phyloP scores from a whole-genome alignment of 2,888 invertebrate species.

The Itoplectis maculator region DNA sequence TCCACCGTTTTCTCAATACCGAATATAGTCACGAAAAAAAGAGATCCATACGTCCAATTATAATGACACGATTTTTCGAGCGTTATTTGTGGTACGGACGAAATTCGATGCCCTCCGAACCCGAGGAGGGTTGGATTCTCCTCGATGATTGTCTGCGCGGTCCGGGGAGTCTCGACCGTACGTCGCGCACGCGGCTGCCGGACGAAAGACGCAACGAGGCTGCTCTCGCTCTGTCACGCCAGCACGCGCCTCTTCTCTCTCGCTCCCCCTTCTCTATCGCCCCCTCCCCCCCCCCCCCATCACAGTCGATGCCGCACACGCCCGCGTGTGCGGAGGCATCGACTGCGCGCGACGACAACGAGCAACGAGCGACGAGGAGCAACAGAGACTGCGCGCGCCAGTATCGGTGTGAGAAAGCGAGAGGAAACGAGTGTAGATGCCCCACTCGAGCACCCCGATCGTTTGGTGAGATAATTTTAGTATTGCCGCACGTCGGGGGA shows the following conservation, averaged over 20 bases:
- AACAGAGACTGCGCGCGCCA: conserved; percentile 35
- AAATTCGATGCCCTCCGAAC: conserved; percentile 41
- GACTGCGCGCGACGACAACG: conserved; percentile 20
- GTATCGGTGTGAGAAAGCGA: conserved; percentile 5
- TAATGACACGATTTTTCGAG: neutral
- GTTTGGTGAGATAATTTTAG: conserved; percentile 80
- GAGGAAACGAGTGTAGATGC: conserved; percentile 19
- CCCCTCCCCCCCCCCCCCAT: too few species aligned
- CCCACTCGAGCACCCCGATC: conserved; percentile 71
- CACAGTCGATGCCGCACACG: conserved; percentile 25
- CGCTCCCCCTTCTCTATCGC: too few species aligned
- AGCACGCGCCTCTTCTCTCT: conserved; percentile 42
- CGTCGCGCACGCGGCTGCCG: conserved; percentile 22
- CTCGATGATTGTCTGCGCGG: conserved; percentile 38
- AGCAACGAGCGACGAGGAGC: conserved; percentile 20
- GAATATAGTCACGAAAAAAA: conserved; percentile 10
- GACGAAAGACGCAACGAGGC: conserved; percentile 23
- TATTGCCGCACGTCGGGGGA: conserved; percentile 60
- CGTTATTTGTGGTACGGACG: conserved; percentile 9
- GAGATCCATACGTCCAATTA: neutral
- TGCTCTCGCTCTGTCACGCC: conserved; percentile 4
- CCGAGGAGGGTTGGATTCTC: neutral
- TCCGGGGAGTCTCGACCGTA: conserved; percentile 38
- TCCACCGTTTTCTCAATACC: neutral
- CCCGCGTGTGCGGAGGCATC: conserved; percentile 46